Evolutionary conservation across 53 echinoderm and acorn worm species (phyloP).

Genomic region (Actinopyga echinites): DNA sequence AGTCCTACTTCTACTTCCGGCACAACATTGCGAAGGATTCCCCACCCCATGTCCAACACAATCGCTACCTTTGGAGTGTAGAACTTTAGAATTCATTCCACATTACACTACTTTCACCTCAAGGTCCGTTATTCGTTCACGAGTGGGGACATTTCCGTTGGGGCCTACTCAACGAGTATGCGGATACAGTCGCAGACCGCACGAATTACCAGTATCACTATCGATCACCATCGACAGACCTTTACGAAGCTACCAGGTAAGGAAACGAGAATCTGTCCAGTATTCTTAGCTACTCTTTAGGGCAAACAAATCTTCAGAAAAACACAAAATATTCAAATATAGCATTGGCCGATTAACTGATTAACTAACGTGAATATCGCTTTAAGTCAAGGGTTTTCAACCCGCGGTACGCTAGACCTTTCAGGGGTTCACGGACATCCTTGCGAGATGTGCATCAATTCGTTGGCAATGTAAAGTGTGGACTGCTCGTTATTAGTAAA

Average conservation of each 20-base stretch:
- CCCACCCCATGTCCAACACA: too few relatives aligned
- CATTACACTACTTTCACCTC: background rate
- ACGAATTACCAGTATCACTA: conserved; percentile 57
- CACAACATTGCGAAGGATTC: too few relatives aligned
- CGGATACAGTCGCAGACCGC: conserved; percentile 56
- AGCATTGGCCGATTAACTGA: background rate
- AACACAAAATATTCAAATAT: background rate
- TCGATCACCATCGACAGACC: conserved; percentile 11
- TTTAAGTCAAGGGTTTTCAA: too few relatives aligned
- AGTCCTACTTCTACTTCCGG: too few relatives aligned
- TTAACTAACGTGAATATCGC: background rate
- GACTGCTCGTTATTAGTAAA: too few relatives aligned
- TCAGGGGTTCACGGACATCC: too few relatives aligned
- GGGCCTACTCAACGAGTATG: conserved; percentile 61
- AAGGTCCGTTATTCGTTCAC: conserved; percentile 71
- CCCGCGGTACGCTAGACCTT: too few relatives aligned
- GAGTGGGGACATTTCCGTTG: conserved; percentile 61
- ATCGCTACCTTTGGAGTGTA: too few relatives aligned
- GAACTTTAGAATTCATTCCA: background rate
- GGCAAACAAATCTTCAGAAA: too few relatives aligned
- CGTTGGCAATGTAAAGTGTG: too few relatives aligned
- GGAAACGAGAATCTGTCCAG: background rate
- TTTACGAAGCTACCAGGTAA: conserved; percentile 61
- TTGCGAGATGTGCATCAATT: too few relatives aligned
- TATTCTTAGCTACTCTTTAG: too few relatives aligned